Conservation (phyloP, 2,113 vertebrate species). For the Hemiprocne comata region DNA sequence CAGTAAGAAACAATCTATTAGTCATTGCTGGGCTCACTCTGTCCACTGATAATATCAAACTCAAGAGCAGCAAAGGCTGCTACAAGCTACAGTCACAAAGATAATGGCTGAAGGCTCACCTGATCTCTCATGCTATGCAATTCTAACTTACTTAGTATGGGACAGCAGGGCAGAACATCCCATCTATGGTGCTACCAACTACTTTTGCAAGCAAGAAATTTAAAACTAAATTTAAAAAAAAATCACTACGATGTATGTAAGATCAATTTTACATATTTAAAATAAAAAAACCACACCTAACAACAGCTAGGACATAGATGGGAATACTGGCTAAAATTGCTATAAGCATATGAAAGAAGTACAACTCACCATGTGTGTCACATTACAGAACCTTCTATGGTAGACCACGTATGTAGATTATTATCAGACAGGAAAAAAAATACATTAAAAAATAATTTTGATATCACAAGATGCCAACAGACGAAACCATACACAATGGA, state of each 20-base stretch:
- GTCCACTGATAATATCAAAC: neutral
- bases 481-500: neutral
- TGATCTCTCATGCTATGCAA: neutral
- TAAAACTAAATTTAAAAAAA: neutral
- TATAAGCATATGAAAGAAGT: neutral
- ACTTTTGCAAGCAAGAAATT: neutral
- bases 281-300: neutral
- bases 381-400: neutral
- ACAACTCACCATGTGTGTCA: neutral
- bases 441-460: neutral
- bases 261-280: neutral
- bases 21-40: neutral
- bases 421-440: neutral
- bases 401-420: neutral
- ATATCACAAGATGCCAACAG: neutral
- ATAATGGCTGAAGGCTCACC: neutral
- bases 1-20: neutral
- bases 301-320: neutral
- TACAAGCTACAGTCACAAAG: neutral
- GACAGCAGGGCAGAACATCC: neutral
- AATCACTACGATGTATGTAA: accelerated
- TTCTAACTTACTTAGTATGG: neutral
- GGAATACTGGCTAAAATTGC: neutral
- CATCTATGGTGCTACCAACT: neutral
- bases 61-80: neutral